Evolutionary conservation across 23 tunicate genomes (phyloP).

Genomic region (Ciona savignyi): DNA sequence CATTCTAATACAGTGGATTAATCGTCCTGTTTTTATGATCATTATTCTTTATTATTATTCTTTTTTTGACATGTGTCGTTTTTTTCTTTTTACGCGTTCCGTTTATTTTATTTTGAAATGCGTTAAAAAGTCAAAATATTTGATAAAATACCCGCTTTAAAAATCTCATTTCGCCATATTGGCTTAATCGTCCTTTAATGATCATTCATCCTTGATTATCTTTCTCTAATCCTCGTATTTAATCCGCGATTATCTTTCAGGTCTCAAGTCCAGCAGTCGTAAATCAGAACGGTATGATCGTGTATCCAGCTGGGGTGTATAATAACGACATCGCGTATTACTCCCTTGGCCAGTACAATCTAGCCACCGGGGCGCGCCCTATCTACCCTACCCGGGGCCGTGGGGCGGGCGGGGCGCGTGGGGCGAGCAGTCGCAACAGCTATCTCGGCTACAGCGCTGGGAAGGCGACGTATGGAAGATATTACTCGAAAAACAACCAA

Average conservation of each 20-base stretch:
- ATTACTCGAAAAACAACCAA: constrained; percentile 93
- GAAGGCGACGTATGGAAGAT: constrained; percentile 99
- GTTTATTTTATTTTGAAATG: too few species aligned
- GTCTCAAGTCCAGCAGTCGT: constrained; percentile 42
- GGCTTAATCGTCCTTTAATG: too few species aligned
- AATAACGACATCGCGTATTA: constrained; percentile 72
- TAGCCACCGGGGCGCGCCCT: constrained; percentile 48
- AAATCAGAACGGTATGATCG: constrained; percentile 73
- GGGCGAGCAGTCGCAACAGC: constrained; percentile 51
- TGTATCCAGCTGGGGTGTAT: constrained; percentile 59
- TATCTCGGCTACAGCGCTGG: constrained; percentile 99
- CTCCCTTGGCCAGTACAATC: constrained; percentile 71
- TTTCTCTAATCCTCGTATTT: too few species aligned
- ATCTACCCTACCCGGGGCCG: constrained; percentile 66
- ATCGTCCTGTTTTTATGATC: too few species aligned
- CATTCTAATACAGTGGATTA: too few species aligned
- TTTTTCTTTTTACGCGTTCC: too few species aligned
- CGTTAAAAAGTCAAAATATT: too few species aligned
- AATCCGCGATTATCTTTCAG: constrained; percentile 35
- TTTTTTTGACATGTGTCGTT: too few species aligned
- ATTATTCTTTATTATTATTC: too few species aligned
- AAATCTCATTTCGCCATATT: too few species aligned
- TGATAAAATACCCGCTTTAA: too few species aligned
- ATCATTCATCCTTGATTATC: too few species aligned
- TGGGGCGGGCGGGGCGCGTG: constrained; percentile 57